Conservation (phyloP, 2,888 invertebrate genomes). For the Aleiodes leptofemur region DNA sequence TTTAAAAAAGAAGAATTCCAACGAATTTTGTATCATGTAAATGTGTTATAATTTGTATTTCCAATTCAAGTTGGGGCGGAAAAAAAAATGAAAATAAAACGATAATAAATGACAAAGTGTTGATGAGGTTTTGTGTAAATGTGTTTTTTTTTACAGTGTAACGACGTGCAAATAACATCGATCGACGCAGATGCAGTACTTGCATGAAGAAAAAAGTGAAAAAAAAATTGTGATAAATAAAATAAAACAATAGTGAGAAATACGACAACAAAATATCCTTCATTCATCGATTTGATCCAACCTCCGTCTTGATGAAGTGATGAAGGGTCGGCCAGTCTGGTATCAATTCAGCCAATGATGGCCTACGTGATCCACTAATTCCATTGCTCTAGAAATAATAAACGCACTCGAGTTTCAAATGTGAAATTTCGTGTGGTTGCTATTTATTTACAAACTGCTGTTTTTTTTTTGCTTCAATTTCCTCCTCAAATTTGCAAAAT, state of each 20-base stretch:
- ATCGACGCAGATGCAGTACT: constrained; percentile 42
- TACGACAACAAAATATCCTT: constrained; percentile 34
- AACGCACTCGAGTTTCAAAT: constrained; percentile 9
- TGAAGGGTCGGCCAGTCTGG: constrained; percentile 97
- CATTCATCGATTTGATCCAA: constrained; percentile 77
- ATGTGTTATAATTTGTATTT: constrained; percentile 30
- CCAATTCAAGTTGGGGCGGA: neutral
- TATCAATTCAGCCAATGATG: constrained; percentile 95
- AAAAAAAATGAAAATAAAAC: too few relatives aligned
- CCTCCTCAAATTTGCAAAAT: neutral
- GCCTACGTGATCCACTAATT: constrained; percentile 82
- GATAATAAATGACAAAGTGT: neutral
- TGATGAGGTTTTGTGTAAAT: constrained; percentile 7
- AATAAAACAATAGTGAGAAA: constrained; percentile 15
- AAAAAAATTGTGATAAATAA: constrained; percentile 19
- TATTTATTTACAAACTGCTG: constrained; percentile 25
- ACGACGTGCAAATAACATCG: constrained; percentile 53
- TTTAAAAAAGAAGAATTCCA: constrained; percentile 10
- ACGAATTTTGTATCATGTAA: constrained; percentile 4
- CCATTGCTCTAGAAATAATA: constrained; percentile 73
- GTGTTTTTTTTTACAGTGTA: constrained; percentile 5
- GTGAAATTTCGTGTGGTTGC: too few relatives aligned
- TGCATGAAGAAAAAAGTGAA: constrained; percentile 32
- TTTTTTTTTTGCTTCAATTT: constrained; percentile 21
- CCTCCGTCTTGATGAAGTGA: constrained; percentile 90